phyloP scores from a whole-genome alignment of 2,888 invertebrate genomes.

The Allophyes oxyacanthae region DNA sequence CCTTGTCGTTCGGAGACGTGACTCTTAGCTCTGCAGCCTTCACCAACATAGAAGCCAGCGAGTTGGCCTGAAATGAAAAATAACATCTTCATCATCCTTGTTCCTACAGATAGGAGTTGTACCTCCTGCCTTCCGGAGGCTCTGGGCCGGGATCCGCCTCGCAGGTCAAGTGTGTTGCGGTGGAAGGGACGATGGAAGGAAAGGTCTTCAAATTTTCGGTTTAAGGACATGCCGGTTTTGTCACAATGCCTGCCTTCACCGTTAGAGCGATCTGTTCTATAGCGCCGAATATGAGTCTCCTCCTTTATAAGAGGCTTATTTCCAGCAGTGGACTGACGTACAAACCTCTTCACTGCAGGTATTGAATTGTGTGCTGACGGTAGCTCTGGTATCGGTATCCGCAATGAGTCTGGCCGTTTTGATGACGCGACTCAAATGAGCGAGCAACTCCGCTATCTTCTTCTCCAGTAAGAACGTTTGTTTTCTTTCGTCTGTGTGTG shows the following conservation, averaged over 20 bases:
- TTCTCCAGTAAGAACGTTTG: slow-evolving; percentile 96
- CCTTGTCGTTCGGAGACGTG: slow-evolving; percentile 69
- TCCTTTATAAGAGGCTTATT: no score
- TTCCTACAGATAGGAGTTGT: no score
- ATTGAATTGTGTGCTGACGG: slow-evolving; percentile 55
- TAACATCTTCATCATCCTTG: no score
- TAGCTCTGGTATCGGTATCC: slow-evolving; percentile 53
- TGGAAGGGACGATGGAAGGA: no score
- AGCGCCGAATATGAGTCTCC: no score
- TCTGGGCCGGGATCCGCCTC: no score
- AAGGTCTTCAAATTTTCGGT: no score
- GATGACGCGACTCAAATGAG: slow-evolving; percentile 95
- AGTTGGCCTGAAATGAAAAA: slow-evolving; percentile 68
- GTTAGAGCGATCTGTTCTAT: no score
- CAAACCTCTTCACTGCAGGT: slow-evolving; percentile 70
- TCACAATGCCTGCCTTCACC: no score
- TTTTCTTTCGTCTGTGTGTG: slow-evolving; percentile 91
- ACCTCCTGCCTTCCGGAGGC: no score
- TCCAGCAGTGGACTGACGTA: background rate
- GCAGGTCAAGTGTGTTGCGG: no score
- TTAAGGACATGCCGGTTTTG: no score
- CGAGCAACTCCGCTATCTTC: slow-evolving; percentile 95
- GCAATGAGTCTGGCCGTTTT: slow-evolving; percentile 97
- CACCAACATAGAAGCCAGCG: slow-evolving; percentile 79
- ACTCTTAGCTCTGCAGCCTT: slow-evolving; percentile 79